A percentile compares a stretch with the other conserved stretches of the same genome.
Evolutionary conservation across 92 coral and sea anemone genomes (phyloP).

Genomic region (Umimayanthus kanabou): DNA sequence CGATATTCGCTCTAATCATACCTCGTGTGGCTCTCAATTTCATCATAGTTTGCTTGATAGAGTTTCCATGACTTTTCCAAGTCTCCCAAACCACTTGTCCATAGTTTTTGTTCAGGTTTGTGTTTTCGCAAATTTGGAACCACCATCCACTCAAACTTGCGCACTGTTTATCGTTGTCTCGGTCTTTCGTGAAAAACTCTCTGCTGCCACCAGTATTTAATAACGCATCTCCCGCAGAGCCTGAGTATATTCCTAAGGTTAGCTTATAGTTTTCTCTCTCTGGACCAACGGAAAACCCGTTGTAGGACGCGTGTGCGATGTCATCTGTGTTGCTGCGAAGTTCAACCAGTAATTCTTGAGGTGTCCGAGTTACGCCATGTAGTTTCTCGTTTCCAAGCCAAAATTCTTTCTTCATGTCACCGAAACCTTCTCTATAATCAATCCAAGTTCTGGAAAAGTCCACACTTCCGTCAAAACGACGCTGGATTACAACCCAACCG

Average conservation of each 20-base stretch:
- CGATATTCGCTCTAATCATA: background rate
- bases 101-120: background rate
- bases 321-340: background rate
- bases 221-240: constrained; percentile 5
- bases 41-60: background rate
- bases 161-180: background rate
- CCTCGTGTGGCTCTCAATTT: constrained; percentile 1
- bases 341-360: background rate
- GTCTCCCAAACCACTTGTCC: background rate
- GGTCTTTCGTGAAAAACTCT: background rate
- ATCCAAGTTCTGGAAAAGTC: background rate
- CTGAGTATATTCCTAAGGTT: background rate
- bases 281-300: background rate
- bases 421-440: background rate
- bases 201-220: background rate
- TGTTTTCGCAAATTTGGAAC: background rate
- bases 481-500: constrained; percentile 3
- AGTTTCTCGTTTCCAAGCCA: constrained; percentile 1
- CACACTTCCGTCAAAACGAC: background rate
- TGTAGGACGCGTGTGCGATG: background rate
- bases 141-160: background rate
- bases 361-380: background rate
- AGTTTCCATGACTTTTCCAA: background rate
- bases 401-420: background rate
- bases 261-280: background rate